Evolutionary conservation across 2,888 invertebrate genomes (phyloP), one percentile per base, ranked within the genome.

Genomic region (Pammene fasciana): DNA sequence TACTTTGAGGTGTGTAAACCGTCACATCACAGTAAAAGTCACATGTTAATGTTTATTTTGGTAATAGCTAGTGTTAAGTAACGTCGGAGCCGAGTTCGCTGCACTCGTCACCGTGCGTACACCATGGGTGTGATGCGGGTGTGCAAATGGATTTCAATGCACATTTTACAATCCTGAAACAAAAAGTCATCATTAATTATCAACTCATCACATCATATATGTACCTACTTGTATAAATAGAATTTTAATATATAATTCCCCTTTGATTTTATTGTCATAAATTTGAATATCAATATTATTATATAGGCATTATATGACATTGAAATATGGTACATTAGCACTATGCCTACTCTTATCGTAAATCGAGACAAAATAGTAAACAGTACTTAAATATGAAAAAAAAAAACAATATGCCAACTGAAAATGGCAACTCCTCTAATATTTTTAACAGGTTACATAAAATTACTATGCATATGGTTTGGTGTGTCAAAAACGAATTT

Each of bases 151-250:
- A 79, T 77, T 78, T 77, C 77, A 79, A 74, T 71, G 71, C 76
- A 82, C 86, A 86, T 88, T 83, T 83, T 82, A 81, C 75, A 75
- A 78, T 83, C 82, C 88, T 88, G 84, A 73, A 89, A 87, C 43
- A 18, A 68, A 3, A 43, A 64, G 26, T 41, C 14, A 13, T 55
- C 26, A 45, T 65, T 55, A 65, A 14, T 45, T 11, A 41, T 18
- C 10, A 8, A n/a, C 7, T 9, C 14, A 14, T 34, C 13, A 34
- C 7, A 14, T n/a, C 14, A 26, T 26, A n/a, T n/a, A n/a, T n/a
- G n/a, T n/a, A n/a, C n/a, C n/a, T n/a, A 26, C 26, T 26, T 26
- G 26, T 26, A 26, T 13, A 43, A 13, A 45, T n/a, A n/a, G n/a
- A n/a, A 45, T 45, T 48, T 16, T 8, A 16, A 48, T 9, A 14